Base-by-base conservation (phyloP, 2,113 vertebrate species). In the Raja brachyura region DNA sequence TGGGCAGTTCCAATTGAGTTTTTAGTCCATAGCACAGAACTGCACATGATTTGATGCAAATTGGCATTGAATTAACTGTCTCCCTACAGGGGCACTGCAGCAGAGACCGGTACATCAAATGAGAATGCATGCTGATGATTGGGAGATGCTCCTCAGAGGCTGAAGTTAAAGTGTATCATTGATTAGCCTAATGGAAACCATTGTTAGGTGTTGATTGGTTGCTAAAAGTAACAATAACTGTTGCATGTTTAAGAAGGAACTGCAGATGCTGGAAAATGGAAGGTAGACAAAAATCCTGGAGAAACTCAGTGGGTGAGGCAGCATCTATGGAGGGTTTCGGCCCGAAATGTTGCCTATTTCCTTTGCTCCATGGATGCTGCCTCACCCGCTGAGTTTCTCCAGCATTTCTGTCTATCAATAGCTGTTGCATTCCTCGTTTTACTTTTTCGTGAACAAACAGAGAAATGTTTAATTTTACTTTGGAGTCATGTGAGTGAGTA, bases 21-120 rank as follows among this genome's bases (percentile, higher is more conserved):
- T 59, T 88, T 88, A 63, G 83, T 31, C 83, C 83, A 63, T n/a
- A 88, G n/a, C 83, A 33, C 83, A 66, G 83, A 66, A 88, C 13
- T 88, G 83, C 59, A 88, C 83, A 66, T 88, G 83, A 88, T 88
- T 88, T 88, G 83, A 63, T 88, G 83, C 59, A 88, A 66, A 88
- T 88, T 88, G 83, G 83, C 83, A 88, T n/a, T 18, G 83, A 88
- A 88, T 88, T 88, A 88, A n/a, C 83, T 5, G n/a, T 66, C 56
- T 88, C 83, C n/a, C 83, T 63, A 59, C 83, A 88, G 83, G 59
- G 83, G 31, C 59, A 61, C 28, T n/a, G 16, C 83, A 88, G n/a
- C 59, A 88, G 63, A 88, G 59, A 63, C 59, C 11, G n/a, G 59
- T 88, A 66, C 63, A 88, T 63, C 83, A 88, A 88, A 88, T 66